Percentiles rank a stretch among this genome's conserved stretches.
phyloP scores from a whole-genome alignment of 35 echinoderm and acorn worm species.

The Apostichopus japonicus region DNA sequence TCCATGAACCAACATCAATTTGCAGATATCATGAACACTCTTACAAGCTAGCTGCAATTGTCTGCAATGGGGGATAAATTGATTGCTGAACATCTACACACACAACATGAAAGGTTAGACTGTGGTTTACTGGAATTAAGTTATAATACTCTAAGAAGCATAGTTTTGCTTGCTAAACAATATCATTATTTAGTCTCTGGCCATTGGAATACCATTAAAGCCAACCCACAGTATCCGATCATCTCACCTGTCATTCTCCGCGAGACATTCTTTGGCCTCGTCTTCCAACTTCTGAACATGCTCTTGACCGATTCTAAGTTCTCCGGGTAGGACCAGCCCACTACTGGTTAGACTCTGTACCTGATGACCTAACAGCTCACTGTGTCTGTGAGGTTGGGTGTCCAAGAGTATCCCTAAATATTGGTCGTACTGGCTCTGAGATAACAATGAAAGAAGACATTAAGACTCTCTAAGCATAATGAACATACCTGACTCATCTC shows the following conservation, averaged over 20 bases:
- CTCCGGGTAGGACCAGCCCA: slow-evolving; percentile 74
- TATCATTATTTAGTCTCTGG: too few relatives aligned
- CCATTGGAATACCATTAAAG: too few relatives aligned
- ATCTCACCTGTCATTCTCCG: slow-evolving; percentile 94
- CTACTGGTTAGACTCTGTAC: slow-evolving; percentile 82
- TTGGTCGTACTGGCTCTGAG: slow-evolving; percentile 79
- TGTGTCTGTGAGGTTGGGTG: slow-evolving; percentile 84
- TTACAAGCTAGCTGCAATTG: too few relatives aligned
- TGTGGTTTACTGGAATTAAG: too few relatives aligned
- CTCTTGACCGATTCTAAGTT: slow-evolving; percentile 67
- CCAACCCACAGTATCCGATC: not conserved
- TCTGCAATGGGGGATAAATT: too few relatives aligned
- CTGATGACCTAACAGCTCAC: slow-evolving; percentile 85
- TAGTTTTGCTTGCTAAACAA: too few relatives aligned
- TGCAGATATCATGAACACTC: too few relatives aligned
- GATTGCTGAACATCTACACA: too few relatives aligned
- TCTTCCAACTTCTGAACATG: slow-evolving; percentile 69
- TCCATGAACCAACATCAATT: too few relatives aligned
- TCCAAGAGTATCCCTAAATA: slow-evolving; percentile 91
- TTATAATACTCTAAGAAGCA: too few relatives aligned
- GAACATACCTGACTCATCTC: not conserved
- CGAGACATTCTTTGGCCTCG: slow-evolving; percentile 62
- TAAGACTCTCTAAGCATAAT: not conserved
- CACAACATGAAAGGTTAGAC: too few relatives aligned
- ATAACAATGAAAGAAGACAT: not conserved